Base-by-base conservation (phyloP, 2,888 invertebrate genomes). In the Hecatera dysodea region DNA sequence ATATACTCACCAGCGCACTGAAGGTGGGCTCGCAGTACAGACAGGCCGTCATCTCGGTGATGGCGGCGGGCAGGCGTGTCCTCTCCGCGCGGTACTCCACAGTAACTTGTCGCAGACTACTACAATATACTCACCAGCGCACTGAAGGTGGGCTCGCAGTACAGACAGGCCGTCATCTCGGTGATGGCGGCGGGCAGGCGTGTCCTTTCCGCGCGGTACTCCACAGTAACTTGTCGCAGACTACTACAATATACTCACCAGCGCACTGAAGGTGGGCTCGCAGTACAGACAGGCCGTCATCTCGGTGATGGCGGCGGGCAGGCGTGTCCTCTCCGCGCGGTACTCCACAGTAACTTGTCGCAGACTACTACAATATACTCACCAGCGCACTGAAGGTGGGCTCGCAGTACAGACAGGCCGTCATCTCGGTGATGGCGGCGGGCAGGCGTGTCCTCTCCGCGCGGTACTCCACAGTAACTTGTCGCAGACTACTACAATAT, bases 1-100 rank as follows among this genome's bases (percentile, higher is more conserved):
- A 15, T 9, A 22, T 19, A 84, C 86, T 73, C 3, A 90, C 90
- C 73, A 91, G 94, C 44, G 97, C 97, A 17, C 97, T 96, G 88
- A 99, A 98, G 65, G 97, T 97, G 1, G 97, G 96, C 72, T 98
- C 98, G 93, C 99, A 99, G 95, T 99, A 99, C 9, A 99, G 97
- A 89, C 99, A 99, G 65, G 84, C 83, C 24, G 84, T 84, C 84
- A 84, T 84, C 62, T 84, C 84, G 6, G 84, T 84, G 67, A 84
- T 57, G 53, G 84, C 84, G 72, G 84, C 84, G 52, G 84, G 84
- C 39, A 84, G 78, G 17, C 84, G 80, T 17, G 84, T 84, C 33
- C 83, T 70, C 57, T 82, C 85, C 27, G 84, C 85, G 63, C 82
- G 72, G 78, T 85, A 85, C 78, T 84, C 84, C 48, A 80, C 83